Conservation (phyloP, 2,888 invertebrate species). For the Oligia latruncula region DNA sequence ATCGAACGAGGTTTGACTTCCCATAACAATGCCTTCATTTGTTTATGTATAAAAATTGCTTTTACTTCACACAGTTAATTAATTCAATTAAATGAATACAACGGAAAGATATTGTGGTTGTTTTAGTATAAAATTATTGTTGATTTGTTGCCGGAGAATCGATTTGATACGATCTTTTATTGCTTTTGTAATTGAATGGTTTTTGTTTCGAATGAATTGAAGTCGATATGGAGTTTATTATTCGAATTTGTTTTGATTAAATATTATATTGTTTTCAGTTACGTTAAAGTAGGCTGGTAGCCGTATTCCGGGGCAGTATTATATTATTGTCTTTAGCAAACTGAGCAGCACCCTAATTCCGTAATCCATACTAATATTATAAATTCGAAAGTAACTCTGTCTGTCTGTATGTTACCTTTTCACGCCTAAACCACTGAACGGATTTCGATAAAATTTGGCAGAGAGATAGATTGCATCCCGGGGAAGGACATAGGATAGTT, state of each 20-base stretch:
- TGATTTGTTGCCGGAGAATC: constrained; percentile 49
- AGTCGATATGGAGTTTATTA: constrained; percentile 37
- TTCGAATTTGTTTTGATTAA: constrained; percentile 50
- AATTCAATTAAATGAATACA: constrained; percentile 64
- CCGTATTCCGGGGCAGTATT: neutral
- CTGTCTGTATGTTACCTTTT: no score
- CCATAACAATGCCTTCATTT: constrained; percentile 63
- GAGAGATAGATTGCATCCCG: no score
- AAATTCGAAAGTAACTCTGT: no score
- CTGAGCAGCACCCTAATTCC: neutral
- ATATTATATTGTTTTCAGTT: constrained; percentile 24
- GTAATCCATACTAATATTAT: no score
- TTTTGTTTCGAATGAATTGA: constrained; percentile 54
- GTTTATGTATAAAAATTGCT: constrained; percentile 73
- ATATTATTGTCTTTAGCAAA: neutral
- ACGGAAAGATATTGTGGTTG: constrained; percentile 36
- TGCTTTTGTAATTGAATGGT: constrained; percentile 58
- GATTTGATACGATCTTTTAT: constrained; percentile 60
- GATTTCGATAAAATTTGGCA: no score
- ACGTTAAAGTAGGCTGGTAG: neutral
- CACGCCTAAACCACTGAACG: no score
- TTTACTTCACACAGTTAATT: constrained; percentile 71
- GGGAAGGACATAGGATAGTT: no score
- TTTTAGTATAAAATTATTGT: constrained; percentile 43
- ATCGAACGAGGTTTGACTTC: constrained; percentile 48